Evolutionary conservation across 2,797 vertebrate genomes (phyloP), one percentile per base, ranked within the genome.

Genomic region (Gallinago nigripennis): DNA sequence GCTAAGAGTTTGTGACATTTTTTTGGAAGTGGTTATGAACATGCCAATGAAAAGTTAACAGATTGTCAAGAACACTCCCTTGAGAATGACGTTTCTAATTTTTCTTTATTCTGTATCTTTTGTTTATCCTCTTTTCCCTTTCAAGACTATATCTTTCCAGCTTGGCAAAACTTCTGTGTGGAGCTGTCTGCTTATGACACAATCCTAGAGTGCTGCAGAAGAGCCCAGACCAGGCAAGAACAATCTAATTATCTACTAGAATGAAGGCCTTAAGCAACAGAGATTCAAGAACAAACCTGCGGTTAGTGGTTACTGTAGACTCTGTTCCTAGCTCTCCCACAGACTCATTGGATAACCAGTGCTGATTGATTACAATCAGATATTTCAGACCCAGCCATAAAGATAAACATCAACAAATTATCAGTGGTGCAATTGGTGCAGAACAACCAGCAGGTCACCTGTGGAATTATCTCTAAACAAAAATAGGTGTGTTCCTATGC

Each of bases 1-100:
- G 76, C 92, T 92, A 90, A 93, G 93, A 94, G 95, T 93, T 91
- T 94, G 88, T 96, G 96, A 96, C 94, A 88, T 90, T 92, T 94
- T 91, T 96, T 96, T 96, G 88, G 92, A 96, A 33, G 21, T 65
- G 57, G 35, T 93, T 96, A 61, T 70, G 72, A 90, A 87, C 20
- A 89, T 2, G 1, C 87, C 91, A 89, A 79, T 83, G 69, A 92
- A 82, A 96, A 95, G 82, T 88, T 91, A 88, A 92, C 50, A 92
- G 90, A 88, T 86, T 92, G 91, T 95, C 50, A 45, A 65, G 85
- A 94, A 96, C 95, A 93, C 72, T 95, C 91, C 96, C 83, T 95
- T 75, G 92, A 65, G 93, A 95, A 90, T 92, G 73, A 94, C 4
- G 1, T 93, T 97, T 92, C 89, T 91, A 81, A 90, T 96, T 90